Percentiles rank a stretch among this genome's conserved stretches.
These are phyloP conservation scores for Campylorhamphus procurvoides DNA, from an alignment of 2,113 vertebrate genomes.

Conservation along the genomic window DNA sequence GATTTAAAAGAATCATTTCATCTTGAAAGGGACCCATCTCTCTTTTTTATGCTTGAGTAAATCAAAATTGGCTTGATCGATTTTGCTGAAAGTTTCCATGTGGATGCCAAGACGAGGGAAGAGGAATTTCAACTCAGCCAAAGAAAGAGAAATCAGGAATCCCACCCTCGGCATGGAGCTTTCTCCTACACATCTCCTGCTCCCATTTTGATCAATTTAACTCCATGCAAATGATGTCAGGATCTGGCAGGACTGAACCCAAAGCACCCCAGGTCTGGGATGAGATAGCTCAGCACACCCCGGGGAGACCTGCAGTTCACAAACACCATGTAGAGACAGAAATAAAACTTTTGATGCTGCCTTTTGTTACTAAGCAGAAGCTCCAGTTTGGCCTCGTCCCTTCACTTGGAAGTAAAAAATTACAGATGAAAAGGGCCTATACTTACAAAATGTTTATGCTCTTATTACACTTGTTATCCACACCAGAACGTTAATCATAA, in stretches of 20 bases:
- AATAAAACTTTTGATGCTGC: neutral
- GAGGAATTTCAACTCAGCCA: neutral
- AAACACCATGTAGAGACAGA: neutral
- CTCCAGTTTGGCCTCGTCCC: neutral
- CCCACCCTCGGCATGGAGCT: neutral
- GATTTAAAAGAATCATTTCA: constrained; percentile 38
- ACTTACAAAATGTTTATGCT: constrained; percentile 63
- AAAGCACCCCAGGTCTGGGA: neutral
- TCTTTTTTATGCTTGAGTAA: constrained; percentile 15
- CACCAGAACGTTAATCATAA: constrained; percentile 51
- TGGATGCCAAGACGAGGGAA: neutral
- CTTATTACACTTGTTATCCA: constrained; percentile 48
- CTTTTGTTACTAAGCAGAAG: neutral
- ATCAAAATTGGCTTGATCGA: neutral
- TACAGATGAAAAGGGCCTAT: constrained; percentile 8
- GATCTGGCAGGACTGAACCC: neutral
- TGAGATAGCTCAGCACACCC: neutral
- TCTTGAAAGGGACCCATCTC: constrained; percentile 1
- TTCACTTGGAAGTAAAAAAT: neutral
- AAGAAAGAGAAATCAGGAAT: neutral
- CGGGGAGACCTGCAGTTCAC: neutral
- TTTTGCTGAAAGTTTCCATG: neutral
- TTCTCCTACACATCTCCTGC: neutral
- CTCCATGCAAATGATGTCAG: neutral
- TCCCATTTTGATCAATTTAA: neutral